A percentile compares a stretch with the other conserved stretches of the same genome.
These are phyloP conservation scores for Notiomystis cincta DNA, from an alignment of 2,113 vertebrate genomes.

Conservation along the genomic window DNA sequence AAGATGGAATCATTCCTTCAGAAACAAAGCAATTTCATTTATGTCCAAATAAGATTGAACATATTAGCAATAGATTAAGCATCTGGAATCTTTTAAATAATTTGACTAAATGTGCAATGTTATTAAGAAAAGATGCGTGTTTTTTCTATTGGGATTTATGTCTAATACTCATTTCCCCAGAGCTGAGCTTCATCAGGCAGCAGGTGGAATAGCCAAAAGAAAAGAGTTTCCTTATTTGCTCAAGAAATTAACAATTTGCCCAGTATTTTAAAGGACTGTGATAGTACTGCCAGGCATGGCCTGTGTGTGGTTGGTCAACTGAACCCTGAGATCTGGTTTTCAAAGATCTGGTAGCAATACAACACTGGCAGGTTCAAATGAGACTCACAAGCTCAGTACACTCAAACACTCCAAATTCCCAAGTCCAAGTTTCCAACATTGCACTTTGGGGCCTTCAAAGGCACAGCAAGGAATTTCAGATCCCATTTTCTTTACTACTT, in stretches of 20 bases:
- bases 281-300: background rate
- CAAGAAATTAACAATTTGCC: conserved; percentile 23
- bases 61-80: conserved; percentile 52
- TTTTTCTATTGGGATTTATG: conserved; percentile 19
- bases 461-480: background rate
- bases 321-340: background rate
- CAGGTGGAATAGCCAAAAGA: background rate
- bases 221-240: background rate
- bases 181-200: conserved; percentile 14
- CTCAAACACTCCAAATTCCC: background rate
- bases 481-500: background rate
- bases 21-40: conserved; percentile 18
- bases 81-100: conserved; percentile 50
- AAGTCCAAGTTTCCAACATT: background rate
- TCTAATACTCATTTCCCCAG: background rate
- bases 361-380: background rate
- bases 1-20: background rate
- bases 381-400: background rate
- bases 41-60: background rate
- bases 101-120: background rate
- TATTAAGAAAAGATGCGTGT: conserved; percentile 51
- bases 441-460: background rate
- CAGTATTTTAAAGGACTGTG: background rate
- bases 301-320: background rate
- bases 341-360: background rate